phyloP scores from a whole-genome alignment of 2,797 vertebrate genomes.

The Gobio occitaniae region DNA sequence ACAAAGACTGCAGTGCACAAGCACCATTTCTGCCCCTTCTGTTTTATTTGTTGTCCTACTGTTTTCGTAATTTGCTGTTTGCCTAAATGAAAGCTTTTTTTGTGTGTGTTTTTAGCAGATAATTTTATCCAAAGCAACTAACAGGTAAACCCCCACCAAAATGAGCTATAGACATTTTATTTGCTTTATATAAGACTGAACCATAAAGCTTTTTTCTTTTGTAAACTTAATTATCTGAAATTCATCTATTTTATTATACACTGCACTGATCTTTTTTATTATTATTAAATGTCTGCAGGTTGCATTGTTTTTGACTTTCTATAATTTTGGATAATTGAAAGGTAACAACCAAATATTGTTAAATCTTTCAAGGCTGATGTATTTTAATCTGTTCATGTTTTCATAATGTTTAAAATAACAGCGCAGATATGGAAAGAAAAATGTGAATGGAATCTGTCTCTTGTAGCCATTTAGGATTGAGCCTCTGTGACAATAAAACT shows the following conservation, averaged over 20 bases:
- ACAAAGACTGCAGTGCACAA: background rate
- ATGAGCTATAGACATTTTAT: background rate
- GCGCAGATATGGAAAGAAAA: background rate
- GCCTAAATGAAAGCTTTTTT: background rate
- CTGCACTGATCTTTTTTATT: constrained; percentile 16
- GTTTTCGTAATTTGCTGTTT: background rate
- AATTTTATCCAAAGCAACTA: background rate
- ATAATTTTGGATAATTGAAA: background rate
- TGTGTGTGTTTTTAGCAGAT: background rate
- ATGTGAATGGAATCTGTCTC: background rate
- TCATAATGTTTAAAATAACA: background rate
- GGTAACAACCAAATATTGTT: constrained; percentile 9
- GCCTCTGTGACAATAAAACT: constrained; percentile 12
- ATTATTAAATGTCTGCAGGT: background rate
- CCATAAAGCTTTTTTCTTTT: background rate
- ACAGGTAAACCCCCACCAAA: background rate
- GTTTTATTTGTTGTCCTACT: constrained; percentile 29
- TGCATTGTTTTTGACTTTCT: background rate
- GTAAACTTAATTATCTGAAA: background rate
- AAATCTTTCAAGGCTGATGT: background rate
- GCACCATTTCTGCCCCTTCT: background rate
- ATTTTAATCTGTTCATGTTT: background rate
- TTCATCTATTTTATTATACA: background rate
- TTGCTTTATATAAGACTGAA: background rate
- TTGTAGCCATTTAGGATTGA: background rate